Percentiles rank a stretch among this genome's conserved stretches.
phyloP scores from a whole-genome alignment of 2,113 vertebrate genomes.

The Megalops atlanticus region DNA sequence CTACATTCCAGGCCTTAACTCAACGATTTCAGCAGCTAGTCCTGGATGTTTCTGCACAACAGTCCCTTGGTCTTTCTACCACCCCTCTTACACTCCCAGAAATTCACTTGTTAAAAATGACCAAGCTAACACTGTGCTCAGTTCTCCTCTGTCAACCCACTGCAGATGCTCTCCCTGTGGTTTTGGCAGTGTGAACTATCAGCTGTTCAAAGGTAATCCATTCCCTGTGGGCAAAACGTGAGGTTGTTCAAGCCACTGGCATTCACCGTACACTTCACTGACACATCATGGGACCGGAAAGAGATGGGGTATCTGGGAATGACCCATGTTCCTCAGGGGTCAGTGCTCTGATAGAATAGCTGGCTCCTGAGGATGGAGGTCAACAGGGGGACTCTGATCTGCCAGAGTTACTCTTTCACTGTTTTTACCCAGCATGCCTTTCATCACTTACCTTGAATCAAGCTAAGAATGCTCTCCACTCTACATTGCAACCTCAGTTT shows the following conservation, averaged over 20 bases:
- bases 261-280: background rate
- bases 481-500: background rate
- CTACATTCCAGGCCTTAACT: too few relatives aligned
- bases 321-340: background rate
- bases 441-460: background rate
- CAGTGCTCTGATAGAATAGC: conserved; percentile 3
- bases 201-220: background rate
- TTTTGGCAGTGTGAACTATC: background rate
- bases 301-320: background rate
- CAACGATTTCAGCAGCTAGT: too few relatives aligned
- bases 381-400: background rate
- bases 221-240: background rate
- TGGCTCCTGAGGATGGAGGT: background rate
- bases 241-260: background rate
- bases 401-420: background rate
- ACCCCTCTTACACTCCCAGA: background rate
- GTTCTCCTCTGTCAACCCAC: too few relatives aligned
- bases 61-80: too few relatives aligned
- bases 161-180: background rate
- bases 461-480: background rate
- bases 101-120: background rate
- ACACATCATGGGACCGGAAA: background rate
- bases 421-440: background rate
- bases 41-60: too few relatives aligned
- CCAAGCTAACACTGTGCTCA: background rate